Conservation (phyloP, 2,888 invertebrate species). For the Polyommatus icarus region DNA sequence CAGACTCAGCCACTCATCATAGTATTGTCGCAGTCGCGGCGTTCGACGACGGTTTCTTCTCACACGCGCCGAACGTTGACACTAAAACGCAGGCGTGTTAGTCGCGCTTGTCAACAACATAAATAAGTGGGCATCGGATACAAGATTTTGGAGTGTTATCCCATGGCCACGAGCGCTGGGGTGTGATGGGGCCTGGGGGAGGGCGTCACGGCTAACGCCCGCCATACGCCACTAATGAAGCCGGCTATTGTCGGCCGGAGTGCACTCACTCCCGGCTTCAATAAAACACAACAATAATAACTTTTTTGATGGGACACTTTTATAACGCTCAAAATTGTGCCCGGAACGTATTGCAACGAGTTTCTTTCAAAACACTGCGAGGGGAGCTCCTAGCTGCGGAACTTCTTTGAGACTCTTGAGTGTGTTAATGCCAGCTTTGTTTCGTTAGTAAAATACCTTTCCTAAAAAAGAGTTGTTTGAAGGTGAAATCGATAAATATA, state of each 20-base stretch:
- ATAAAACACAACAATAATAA: conserved; percentile 28
- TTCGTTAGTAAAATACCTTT: neutral
- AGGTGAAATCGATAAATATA: neutral
- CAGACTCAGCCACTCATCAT: conserved; percentile 51
- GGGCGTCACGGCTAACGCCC: conserved; percentile 73
- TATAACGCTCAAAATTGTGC: conserved; percentile 18
- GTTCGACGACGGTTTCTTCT: neutral
- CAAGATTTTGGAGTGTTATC: conserved; percentile 72
- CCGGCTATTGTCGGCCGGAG: conserved; percentile 70
- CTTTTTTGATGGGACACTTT: conserved; percentile 29
- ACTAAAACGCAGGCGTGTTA: conserved; percentile 70
- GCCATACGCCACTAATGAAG: conserved; percentile 76
- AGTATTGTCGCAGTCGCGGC: no score
- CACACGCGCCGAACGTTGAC: conserved; percentile 41
- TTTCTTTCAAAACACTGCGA: neutral
- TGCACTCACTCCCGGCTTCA: conserved; percentile 58
- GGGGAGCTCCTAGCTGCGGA: neutral
- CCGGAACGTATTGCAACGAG: conserved; percentile 1
- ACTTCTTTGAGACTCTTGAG: neutral
- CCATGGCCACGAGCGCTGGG: conserved; percentile 48
- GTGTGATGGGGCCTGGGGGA: conserved; percentile 68
- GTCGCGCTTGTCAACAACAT: conserved; percentile 72
- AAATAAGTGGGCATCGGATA: conserved; percentile 73
- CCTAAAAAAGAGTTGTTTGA: neutral
- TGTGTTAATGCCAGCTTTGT: neutral